Evolutionary conservation across 2,797 vertebrate species (phyloP), one percentile per base, ranked within the genome.

Genomic region (Chrosomus eos): DNA sequence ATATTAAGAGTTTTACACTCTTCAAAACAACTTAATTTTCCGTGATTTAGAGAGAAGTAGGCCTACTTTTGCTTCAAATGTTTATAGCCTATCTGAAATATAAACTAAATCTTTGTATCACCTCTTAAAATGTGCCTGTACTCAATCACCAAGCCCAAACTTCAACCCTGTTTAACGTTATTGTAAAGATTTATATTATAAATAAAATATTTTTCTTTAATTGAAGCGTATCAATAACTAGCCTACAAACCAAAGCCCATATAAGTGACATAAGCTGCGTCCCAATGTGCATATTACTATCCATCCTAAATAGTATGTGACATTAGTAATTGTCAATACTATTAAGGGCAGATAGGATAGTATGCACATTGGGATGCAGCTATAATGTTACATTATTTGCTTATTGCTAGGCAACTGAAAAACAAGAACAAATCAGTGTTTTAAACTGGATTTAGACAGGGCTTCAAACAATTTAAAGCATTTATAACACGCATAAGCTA

Each of bases 1-100:
- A 58, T 10, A 77, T 55, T 45, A 26, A 64, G 33, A 38, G 78
- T 60, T 51, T 83, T 16, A 74, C 51, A 66, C 66, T 68, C 36
- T 66, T 67, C 9, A 66, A 33, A 88, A 45, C 48, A 58, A 23
- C 6, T 8, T 0, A 18, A 8, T 66, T 43, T 77, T 51, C 64
- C 7, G 19, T 51, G 16, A 55, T 10, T 66, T n/a, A 28, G 21
- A 45, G 51, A 18, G 19, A 67, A 21, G 5, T 3, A 36, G 11
- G 6, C 48, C 14, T 16, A 5, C 45, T 16, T 33, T 74, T 60
- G 36, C n/a, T 75, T 74, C 19, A 53, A 53, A 74, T 33, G 18
- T 74, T 74, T 74, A 5, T 21, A 74, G 13, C 10, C 5, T 14
- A 19, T 19, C 14, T 33, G 43, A 48, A 48, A 28, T 43, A 3